phyloP scores from a whole-genome alignment of 2,113 vertebrate species.

The Tympanuchus pallidicinctus region DNA sequence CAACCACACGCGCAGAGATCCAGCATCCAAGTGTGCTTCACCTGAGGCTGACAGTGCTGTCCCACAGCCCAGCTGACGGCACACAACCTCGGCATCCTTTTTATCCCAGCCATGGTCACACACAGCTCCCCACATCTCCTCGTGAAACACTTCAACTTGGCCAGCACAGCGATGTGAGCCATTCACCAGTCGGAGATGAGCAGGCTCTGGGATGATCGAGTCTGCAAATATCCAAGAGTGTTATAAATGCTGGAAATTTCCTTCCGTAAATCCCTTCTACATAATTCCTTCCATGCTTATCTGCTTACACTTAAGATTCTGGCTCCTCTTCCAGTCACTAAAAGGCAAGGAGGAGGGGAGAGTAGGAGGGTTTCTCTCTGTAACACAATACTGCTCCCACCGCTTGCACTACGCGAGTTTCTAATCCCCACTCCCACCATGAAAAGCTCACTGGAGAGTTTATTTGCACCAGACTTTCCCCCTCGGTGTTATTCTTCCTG shows the following conservation, averaged over 20 bases:
- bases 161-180: conserved; percentile 66
- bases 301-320: background rate
- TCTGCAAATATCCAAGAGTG: background rate
- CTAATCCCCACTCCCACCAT: background rate
- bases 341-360: background rate
- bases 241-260: accelerated
- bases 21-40: background rate
- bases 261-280: background rate
- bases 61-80: conserved; percentile 72
- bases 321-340: background rate
- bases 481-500: background rate
- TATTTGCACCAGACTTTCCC: accelerated
- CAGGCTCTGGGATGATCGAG: background rate
- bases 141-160: conserved; percentile 71
- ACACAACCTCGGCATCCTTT: conserved; percentile 51
- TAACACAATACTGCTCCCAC: background rate
- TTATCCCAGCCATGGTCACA: conserved; percentile 68
- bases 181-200: background rate
- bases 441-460: accelerated
- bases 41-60: background rate
- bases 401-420: background rate
- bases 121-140: conserved; percentile 64
- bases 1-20: conserved; percentile 61
- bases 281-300: background rate
- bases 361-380: background rate